phyloP scores from a whole-genome alignment of 2,113 vertebrate genomes.

The Ursus arctos region DNA sequence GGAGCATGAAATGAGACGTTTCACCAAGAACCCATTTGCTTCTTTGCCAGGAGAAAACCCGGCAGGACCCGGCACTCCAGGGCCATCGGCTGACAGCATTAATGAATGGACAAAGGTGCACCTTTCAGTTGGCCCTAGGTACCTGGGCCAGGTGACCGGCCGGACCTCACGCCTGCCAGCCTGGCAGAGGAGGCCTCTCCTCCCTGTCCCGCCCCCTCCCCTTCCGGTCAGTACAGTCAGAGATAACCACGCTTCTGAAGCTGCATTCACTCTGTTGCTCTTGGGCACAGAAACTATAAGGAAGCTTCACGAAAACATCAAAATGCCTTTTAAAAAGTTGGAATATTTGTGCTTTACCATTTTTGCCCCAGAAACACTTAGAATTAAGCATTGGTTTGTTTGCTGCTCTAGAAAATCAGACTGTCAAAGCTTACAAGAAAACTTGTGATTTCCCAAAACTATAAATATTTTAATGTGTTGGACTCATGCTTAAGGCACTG shows the following conservation, averaged over 20 bases:
- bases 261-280: not conserved
- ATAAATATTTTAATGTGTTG: not conserved
- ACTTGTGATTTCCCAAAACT: not conserved
- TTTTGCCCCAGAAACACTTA: not conserved
- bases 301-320: not conserved
- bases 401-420: not conserved
- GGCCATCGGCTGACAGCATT: not conserved
- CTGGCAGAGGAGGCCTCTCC: not conserved
- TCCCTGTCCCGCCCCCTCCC: no score
- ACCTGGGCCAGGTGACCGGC: not conserved
- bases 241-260: not conserved
- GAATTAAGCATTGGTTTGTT: not conserved
- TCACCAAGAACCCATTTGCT: constrained; percentile 59
- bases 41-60: constrained; percentile 27
- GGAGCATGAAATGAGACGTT: constrained; percentile 26
- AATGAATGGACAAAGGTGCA: rapidly evolving
- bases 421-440: not conserved
- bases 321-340: not conserved
- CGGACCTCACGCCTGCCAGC: no score
- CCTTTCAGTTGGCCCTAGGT: not conserved
- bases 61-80: constrained; percentile 40
- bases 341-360: not conserved
- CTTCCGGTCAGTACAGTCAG: not conserved
- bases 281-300: not conserved
- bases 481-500: not conserved